Conservation (phyloP, 2,797 vertebrate species). For the Eupleurogrammus muticus region DNA sequence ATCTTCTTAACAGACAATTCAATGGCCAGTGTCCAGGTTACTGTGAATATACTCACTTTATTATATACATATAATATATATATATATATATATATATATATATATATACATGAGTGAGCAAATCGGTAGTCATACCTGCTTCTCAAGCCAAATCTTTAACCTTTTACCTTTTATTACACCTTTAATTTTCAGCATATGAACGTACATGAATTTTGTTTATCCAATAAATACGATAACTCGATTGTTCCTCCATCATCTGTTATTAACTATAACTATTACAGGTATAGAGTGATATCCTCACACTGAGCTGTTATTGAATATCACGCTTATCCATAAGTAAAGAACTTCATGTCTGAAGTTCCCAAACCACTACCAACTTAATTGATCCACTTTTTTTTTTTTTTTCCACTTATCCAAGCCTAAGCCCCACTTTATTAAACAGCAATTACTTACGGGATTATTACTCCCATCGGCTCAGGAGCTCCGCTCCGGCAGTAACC, state of each 20-base stretch:
- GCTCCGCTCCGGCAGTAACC: constrained; percentile 15
- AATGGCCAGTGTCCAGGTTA: background rate
- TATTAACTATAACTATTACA: too few relatives aligned
- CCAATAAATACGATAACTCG: too few relatives aligned
- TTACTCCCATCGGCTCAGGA: constrained; percentile 20
- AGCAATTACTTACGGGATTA: constrained; percentile 18
- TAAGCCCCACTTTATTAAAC: constrained; percentile 26
- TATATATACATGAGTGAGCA: too few relatives aligned
- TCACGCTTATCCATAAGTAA: too few relatives aligned
- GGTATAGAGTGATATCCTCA: too few relatives aligned
- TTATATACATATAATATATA: background rate
- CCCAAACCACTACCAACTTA: background rate
- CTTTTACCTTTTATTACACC: too few relatives aligned
- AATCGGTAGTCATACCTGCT: background rate
- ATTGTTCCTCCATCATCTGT: too few relatives aligned
- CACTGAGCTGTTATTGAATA: too few relatives aligned
- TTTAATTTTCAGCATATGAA: too few relatives aligned
- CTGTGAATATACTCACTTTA: background rate
- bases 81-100: too few relatives aligned
- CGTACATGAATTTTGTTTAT: too few relatives aligned
- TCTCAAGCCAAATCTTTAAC: too few relatives aligned
- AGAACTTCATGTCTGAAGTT: background rate
- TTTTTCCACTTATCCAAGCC: background rate
- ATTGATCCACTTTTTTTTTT: background rate
- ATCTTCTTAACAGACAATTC: background rate